Base-by-base conservation (phyloP, 2,888 invertebrate genomes). In the Chrysolina americana region DNA sequence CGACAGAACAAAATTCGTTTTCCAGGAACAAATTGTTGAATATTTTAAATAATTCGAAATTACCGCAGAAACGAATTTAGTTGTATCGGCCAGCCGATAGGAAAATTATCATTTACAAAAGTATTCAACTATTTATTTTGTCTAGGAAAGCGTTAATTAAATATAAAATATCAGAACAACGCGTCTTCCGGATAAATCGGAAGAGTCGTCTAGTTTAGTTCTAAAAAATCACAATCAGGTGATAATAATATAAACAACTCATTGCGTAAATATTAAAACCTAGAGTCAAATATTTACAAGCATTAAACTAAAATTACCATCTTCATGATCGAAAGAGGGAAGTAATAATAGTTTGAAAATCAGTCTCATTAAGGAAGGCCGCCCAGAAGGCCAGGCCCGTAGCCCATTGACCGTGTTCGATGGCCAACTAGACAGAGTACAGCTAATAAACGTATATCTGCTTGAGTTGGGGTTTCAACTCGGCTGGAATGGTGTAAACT, bases 391-490 rank as follows among this genome's bases (percentile, higher is more conserved):
- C 76, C 65, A 66, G 70, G 56, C 73, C 74, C 47, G 59, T 56
- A 47, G 65, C 73, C 73, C 66, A 65, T 75, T 68, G 76, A 76
- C 68, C 65, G 63, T 10, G 59, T 69, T 63, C 71, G 70, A 21
- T 48, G 68, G 71, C 71, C 71, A 74, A 72, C 62, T 63, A 63
- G 73, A 71, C 44, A 50, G 56, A 56, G 66, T 71, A 64, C 68
- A 78, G 70, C 74, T 81, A 95, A 89, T 95, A 96, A 87, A 96
- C 95, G 89, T 95, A 96, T 86, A 96, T 96, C 87, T 95, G 94
- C 89, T 95, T 95, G 83, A 96, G 91, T 90, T 96, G 95, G 83
- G 95, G 95, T 88, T 94, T 94, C 85, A 95, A 91, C 90, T 95
- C 95, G 74, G 95, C 94, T 83, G 95, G 95, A 90, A 96, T 95